Conservation (phyloP, 2,888 invertebrate species). For the Papilio protenor region DNA sequence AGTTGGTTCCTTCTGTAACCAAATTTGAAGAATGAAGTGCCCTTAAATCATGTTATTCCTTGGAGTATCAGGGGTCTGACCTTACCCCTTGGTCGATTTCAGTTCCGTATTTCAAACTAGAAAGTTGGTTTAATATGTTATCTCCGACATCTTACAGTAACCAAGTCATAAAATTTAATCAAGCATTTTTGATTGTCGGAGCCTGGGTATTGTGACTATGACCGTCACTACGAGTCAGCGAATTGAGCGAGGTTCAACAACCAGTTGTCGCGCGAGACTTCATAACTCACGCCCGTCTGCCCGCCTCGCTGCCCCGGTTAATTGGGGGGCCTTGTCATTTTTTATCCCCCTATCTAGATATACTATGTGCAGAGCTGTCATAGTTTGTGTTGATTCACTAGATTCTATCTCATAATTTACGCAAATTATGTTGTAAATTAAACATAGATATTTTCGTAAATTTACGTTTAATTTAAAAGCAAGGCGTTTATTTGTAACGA, state of each 20-base stretch:
- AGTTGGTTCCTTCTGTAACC: too few species aligned
- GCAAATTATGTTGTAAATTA: neutral
- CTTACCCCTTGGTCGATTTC: too few species aligned
- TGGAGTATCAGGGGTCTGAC: too few species aligned
- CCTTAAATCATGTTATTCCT: too few species aligned
- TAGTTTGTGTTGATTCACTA: neutral
- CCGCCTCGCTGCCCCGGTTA: slow-evolving; percentile 36
- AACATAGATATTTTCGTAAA: too few species aligned
- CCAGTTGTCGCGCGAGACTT: slow-evolving; percentile 39
- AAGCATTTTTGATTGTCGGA: neutral
- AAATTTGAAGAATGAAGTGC: too few species aligned
- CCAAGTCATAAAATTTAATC: too few species aligned
- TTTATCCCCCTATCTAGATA: slow-evolving; percentile 10
- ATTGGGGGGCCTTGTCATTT: slow-evolving; percentile 29
- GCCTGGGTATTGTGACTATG: neutral
- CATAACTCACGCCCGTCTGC: slow-evolving; percentile 35
- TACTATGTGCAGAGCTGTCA: neutral
- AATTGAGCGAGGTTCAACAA: slow-evolving; percentile 38
- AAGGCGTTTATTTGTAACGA: too few species aligned
- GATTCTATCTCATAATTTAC: neutral
- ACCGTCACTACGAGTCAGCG: neutral
- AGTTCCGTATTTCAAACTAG: too few species aligned
- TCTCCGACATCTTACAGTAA: neutral
- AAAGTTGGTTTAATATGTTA: too few species aligned
- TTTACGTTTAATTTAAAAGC: too few species aligned